These are phyloP conservation scores for Hirtodrosophila duncani DNA, from an alignment of 2,888 invertebrate genomes.

Conservation along the genomic window DNA sequence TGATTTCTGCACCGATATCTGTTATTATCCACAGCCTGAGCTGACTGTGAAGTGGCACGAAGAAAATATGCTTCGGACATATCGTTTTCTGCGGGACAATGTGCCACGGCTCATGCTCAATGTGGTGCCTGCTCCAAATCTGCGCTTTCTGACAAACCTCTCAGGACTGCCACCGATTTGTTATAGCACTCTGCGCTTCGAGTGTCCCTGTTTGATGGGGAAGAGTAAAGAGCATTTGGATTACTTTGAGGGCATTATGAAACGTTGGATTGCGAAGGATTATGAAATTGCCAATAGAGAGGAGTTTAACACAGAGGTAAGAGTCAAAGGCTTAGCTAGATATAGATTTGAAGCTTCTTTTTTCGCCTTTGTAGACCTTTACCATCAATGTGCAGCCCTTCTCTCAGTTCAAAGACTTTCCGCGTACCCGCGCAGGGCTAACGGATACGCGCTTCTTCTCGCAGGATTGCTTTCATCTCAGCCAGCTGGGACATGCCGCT, in stretches of 20 bases:
- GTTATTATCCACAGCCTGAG: constrained; percentile 78
- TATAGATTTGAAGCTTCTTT: background rate
- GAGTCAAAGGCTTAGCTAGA: background rate
- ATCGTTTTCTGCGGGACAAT: constrained; percentile 80
- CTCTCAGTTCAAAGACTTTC: constrained; percentile 77
- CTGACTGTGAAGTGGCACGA: constrained; percentile 78
- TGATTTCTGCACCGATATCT: constrained; percentile 82
- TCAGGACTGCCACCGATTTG: constrained; percentile 78
- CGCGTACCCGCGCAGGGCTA: constrained; percentile 75
- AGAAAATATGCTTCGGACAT: constrained; percentile 78
- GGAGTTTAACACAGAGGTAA: constrained; percentile 76
- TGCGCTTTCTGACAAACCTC: constrained; percentile 77
- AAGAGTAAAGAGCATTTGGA: constrained; percentile 64
- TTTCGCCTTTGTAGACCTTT: constrained; percentile 79
- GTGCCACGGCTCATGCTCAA: constrained; percentile 82
- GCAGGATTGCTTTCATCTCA: constrained; percentile 83
- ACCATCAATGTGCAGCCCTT: constrained; percentile 81
- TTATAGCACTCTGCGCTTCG: constrained; percentile 76
- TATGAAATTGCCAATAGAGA: constrained; percentile 78
- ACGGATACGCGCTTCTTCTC: constrained; percentile 80
- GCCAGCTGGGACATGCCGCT: constrained; percentile 81
- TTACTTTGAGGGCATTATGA: constrained; percentile 79
- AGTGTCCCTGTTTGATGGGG: constrained; percentile 82
- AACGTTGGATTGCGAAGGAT: constrained; percentile 80
- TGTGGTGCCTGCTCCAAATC: constrained; percentile 80